A percentile compares a stretch with the other conserved stretches of the same genome.
phyloP scores from a whole-genome alignment of 2,113 vertebrate genomes.

The Lucifuga dentata region DNA sequence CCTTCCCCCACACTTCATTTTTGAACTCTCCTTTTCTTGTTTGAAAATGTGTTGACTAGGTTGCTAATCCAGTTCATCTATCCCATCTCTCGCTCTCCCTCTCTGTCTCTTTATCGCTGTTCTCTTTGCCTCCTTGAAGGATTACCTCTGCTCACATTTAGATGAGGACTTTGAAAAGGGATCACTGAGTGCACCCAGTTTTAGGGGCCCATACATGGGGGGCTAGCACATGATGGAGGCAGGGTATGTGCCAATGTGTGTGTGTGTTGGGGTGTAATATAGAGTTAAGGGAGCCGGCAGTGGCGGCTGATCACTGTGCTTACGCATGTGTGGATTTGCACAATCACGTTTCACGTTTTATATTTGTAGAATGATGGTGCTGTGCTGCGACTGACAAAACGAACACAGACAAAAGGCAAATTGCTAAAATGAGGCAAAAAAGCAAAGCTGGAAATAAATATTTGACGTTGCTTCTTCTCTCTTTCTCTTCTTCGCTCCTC shows the following conservation, averaged over 20 bases:
- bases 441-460: slow-evolving; percentile 9
- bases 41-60: slow-evolving; percentile 62
- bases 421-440: not conserved
- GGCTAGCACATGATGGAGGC: slow-evolving; percentile 55
- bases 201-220: slow-evolving; percentile 67
- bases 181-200: slow-evolving; percentile 65
- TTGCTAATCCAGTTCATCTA: slow-evolving; percentile 63
- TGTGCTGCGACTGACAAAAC: not conserved
- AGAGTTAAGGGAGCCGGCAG: slow-evolving; percentile 66
- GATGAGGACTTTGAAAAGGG: slow-evolving; percentile 59
- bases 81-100: slow-evolving; percentile 58
- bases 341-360: slow-evolving; percentile 48
- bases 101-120: slow-evolving; percentile 55
- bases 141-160: slow-evolving; percentile 72
- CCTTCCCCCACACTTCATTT: slow-evolving; percentile 39
- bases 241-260: slow-evolving; percentile 47
- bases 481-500: slow-evolving; percentile 42
- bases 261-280: slow-evolving; percentile 58
- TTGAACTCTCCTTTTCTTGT: slow-evolving; percentile 34
- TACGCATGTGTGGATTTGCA: slow-evolving; percentile 60
- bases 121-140: slow-evolving; percentile 68
- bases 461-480: slow-evolving; percentile 27
- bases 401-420: slow-evolving; percentile 6
- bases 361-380: slow-evolving; percentile 34
- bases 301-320: slow-evolving; percentile 40